Evolutionary conservation across 2,888 invertebrate species (phyloP), one percentile per base, ranked within the genome.

Genomic region (Amblyjoppa proteus): DNA sequence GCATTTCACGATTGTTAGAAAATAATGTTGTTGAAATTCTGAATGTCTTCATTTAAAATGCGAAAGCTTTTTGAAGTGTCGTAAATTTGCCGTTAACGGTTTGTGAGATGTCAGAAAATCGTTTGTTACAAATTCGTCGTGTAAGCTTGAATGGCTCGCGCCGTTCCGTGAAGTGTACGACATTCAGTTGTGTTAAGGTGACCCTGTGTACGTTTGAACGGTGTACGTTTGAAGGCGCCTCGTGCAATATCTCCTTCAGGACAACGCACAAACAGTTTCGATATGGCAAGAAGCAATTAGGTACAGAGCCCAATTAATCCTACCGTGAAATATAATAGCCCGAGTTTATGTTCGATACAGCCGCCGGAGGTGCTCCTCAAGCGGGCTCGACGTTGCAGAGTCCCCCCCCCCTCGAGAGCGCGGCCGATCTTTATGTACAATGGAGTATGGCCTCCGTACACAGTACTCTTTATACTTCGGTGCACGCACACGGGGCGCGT

Each of bases 261-360:
- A 6, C 6, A 13, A 34, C 6, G 64, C 34, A 5, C 45, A 25
- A 25, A 16, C n/a, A 74, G 58, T 74, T 61, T 61, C 75, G 64
- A 75, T 75, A 75, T 64, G n/a, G 64, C 64, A 49, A 64, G 64
- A 75, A 34, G 75, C 75, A 64, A 64, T 75, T 75, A 75, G 64
- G 49, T 20, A 20, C 41, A 51, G 75, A 75, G 75, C 49, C 75
- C 75, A 75, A 75, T 75, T 75, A 75, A 75, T 75, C 49, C 75
- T 20, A 31, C 64, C 49, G 25, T 51, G 61, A 64, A 64, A 75
- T 75, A 64, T 75, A 45, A 45, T 45, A 58, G 13, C 45, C 25
- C 16, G 38, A 45, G 13, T 25, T 20, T 58, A 38, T 61, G 28
- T 64, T 28, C 61, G 31, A 64, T 41, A 61, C 58, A n/a, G 45